Conservation (phyloP, 2,888 invertebrate species). For the Andrena minutula region DNA sequence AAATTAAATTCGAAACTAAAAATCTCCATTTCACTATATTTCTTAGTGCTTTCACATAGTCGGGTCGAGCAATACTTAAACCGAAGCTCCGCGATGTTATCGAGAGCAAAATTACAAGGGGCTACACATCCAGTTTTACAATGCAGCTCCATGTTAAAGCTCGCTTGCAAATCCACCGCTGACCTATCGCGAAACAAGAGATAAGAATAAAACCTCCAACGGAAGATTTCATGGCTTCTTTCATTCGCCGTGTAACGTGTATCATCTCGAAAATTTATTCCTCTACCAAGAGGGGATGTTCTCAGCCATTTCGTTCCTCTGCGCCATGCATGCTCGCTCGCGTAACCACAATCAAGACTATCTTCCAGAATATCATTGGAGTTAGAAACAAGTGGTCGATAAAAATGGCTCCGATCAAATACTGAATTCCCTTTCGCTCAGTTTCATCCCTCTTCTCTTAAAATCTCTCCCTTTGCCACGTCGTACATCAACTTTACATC, state of each 20-base stretch:
- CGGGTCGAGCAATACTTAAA: not conserved
- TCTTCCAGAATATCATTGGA: not conserved
- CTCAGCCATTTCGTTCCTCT: not conserved
- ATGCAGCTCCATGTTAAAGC: not conserved
- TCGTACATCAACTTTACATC: not conserved
- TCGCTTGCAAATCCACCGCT: not conserved
- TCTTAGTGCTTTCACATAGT: no score
- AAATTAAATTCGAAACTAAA: not conserved
- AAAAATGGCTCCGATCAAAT: conserved; percentile 23
- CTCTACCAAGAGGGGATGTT: not conserved
- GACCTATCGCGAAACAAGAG: conserved; percentile 8
- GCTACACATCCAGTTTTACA: not conserved
- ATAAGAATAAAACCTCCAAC: conserved; percentile 6
- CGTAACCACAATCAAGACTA: conserved; percentile 1
- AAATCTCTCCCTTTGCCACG: not conserved
- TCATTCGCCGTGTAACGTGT: not conserved
- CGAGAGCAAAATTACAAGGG: not conserved
- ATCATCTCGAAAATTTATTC: conserved; percentile 13
- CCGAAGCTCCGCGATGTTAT: not conserved
- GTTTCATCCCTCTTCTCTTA: not conserved
- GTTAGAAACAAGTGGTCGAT: conserved; percentile 35
- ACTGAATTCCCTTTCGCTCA: conserved; percentile 13
- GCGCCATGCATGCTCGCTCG: not conserved
- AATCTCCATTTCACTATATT: no score
- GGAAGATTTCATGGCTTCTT: not conserved